These are phyloP conservation scores for Trichoplusia ni DNA, from an alignment of 1,140 invertebrate genomes.

Conservation along the genomic window DNA sequence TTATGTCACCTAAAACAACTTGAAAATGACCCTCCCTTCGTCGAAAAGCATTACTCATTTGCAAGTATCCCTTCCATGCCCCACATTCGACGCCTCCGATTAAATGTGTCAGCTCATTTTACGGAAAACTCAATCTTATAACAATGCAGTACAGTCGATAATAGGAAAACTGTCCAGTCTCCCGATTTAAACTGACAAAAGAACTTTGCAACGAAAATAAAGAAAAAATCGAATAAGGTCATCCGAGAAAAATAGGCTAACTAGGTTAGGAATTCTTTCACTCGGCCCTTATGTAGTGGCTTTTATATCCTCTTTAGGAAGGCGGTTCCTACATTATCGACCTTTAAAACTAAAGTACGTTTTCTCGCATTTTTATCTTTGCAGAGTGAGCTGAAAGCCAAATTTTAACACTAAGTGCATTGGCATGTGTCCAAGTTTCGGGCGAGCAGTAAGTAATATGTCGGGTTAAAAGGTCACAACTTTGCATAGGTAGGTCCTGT, in stretches of 20 bases:
- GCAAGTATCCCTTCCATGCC: conserved; percentile 6
- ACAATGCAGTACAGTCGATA: background rate
- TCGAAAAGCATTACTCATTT: conserved; percentile 2
- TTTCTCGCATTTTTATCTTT: conserved; percentile 21
- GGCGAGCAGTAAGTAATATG: conserved; percentile 20
- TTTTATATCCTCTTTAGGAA: conserved; percentile 16
- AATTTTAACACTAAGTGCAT: conserved; percentile 24
- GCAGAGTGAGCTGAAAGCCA: conserved; percentile 11
- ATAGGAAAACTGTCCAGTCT: background rate
- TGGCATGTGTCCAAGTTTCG: conserved; percentile 9
- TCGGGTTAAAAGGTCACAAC: conserved; percentile 20
- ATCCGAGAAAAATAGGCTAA: conserved; percentile 16
- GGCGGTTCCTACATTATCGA: conserved; percentile 4
- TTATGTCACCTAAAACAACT: no score
- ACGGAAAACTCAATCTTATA: background rate
- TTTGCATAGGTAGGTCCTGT: conserved; percentile 17
- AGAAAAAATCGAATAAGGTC: conserved; percentile 26
- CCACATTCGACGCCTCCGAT: conserved; percentile 12
- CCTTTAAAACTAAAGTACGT: conserved; percentile 20
- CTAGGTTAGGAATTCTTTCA: conserved; percentile 20
- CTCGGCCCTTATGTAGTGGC: conserved; percentile 2
- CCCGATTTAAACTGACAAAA: conserved; percentile 22
- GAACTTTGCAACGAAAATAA: conserved; percentile 17
- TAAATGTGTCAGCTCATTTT: background rate
- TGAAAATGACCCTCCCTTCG: background rate